These are phyloP conservation scores for Tyrophagus putrescentiae DNA, from an alignment of 1,140 invertebrate genomes.

Conservation along the genomic window DNA sequence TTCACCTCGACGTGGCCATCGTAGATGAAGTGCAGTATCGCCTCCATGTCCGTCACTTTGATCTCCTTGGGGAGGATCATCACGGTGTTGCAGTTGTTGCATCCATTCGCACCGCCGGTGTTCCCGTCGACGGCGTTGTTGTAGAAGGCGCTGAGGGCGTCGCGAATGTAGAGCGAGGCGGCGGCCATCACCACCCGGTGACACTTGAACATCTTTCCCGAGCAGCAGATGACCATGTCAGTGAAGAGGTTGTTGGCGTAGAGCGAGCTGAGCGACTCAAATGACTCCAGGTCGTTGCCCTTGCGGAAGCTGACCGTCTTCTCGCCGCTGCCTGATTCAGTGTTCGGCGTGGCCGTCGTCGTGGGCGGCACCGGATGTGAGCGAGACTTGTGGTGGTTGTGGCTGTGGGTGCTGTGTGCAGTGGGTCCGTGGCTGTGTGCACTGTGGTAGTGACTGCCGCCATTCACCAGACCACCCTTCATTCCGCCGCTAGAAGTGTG, in stretches of 20 bases:
- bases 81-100: slow-evolving; percentile 20
- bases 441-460: background rate
- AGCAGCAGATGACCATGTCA: slow-evolving; percentile 21
- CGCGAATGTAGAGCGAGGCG: slow-evolving; percentile 16
- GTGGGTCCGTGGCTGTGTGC: background rate
- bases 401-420: background rate
- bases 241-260: slow-evolving; percentile 21
- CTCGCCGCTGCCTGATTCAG: slow-evolving; percentile 3
- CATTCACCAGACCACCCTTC: background rate
- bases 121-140: slow-evolving; percentile 8
- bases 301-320: slow-evolving; percentile 20
- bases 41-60: slow-evolving; percentile 15
- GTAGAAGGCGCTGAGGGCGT: slow-evolving; percentile 19
- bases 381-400: background rate
- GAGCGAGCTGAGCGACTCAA: slow-evolving; percentile 18
- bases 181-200: slow-evolving; percentile 22
- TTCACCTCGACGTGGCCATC: slow-evolving; percentile 22
- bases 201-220: slow-evolving; percentile 19
- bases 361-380: background rate
- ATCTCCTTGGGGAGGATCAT: slow-evolving; percentile 18
- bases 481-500: background rate
- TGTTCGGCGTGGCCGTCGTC: background rate
- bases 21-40: slow-evolving; percentile 19
- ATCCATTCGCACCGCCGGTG: background rate
- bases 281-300: slow-evolving; percentile 19